Conservation (phyloP, 2,888 invertebrate genomes). For the Chymomyza caudatula region DNA sequence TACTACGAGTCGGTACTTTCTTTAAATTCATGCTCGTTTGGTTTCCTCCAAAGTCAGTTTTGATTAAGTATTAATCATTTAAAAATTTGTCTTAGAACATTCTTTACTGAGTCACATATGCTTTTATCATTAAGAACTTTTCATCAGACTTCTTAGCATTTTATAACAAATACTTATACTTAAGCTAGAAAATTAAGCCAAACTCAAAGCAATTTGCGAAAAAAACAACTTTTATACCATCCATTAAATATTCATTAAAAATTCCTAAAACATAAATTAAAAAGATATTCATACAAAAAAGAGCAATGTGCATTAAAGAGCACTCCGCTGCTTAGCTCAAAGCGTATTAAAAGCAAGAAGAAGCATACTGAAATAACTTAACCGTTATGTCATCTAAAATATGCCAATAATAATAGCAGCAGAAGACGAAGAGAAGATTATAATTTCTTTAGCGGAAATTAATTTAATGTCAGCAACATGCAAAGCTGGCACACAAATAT, state of each 20-base stretch:
- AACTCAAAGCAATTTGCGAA: not conserved
- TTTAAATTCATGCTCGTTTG: too few relatives aligned
- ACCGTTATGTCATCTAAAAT: slow-evolving; percentile 37
- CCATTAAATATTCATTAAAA: not conserved
- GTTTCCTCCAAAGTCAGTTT: too few relatives aligned
- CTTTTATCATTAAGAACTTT: not conserved
- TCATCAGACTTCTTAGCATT: not conserved
- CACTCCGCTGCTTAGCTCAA: slow-evolving; percentile 4
- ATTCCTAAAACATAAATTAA: not conserved
- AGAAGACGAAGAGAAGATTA: slow-evolving; percentile 26
- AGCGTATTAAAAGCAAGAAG: slow-evolving; percentile 24
- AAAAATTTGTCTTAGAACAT: too few relatives aligned
- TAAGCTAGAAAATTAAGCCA: not conserved
- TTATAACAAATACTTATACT: not conserved
- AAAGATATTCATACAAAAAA: not conserved
- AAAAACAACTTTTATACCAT: not conserved
- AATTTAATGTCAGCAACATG: slow-evolving; percentile 65
- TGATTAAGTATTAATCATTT: too few relatives aligned
- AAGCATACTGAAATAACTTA: slow-evolving; percentile 21
- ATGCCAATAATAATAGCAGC: slow-evolving; percentile 52
- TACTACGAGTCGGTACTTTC: too few relatives aligned
- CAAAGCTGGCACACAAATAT: slow-evolving; percentile 60
- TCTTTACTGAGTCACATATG: too few relatives aligned
- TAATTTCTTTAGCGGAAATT: slow-evolving; percentile 63
- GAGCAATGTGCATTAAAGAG: not conserved